Conservation (phyloP, 1,140 invertebrate genomes). For the Pissodes strobi region DNA sequence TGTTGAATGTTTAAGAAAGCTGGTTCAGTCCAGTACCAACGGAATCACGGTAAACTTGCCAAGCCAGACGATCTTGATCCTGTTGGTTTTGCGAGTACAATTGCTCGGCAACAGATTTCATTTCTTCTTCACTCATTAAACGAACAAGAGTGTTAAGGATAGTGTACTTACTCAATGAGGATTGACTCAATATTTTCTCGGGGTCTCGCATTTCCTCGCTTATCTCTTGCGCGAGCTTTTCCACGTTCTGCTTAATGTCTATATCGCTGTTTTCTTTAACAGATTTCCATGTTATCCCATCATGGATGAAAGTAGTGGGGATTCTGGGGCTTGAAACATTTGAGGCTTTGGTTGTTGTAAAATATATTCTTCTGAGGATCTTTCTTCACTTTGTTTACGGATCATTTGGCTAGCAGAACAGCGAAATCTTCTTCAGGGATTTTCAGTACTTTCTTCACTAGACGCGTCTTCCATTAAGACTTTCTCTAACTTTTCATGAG, state of each 20-base stretch:
- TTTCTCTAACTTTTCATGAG: slow-evolving; percentile 14
- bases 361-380: slow-evolving; percentile 20
- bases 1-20: slow-evolving; percentile 63
- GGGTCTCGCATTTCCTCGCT: slow-evolving; percentile 62
- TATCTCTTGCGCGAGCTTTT: slow-evolving; percentile 62
- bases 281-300: slow-evolving; percentile 46
- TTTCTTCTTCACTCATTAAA: slow-evolving; percentile 61
- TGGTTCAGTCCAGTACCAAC: slow-evolving; percentile 70
- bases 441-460: slow-evolving; percentile 19
- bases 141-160: slow-evolving; percentile 62
- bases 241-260: slow-evolving; percentile 53
- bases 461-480: slow-evolving; percentile 18
- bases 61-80: slow-evolving; percentile 53
- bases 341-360: slow-evolving; percentile 54
- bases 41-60: slow-evolving; percentile 66
- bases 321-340: slow-evolving; percentile 56
- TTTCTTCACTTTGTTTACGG: not conserved
- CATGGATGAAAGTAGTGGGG: slow-evolving; percentile 59
- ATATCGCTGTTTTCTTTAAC: slow-evolving; percentile 52
- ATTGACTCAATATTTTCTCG: slow-evolving; percentile 59
- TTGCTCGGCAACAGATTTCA: slow-evolving; percentile 48
- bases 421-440: not conserved
- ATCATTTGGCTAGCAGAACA: not conserved
- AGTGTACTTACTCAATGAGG: slow-evolving; percentile 66
- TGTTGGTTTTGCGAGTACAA: slow-evolving; percentile 56